A percentile compares a stretch with the other conserved stretches of the same genome.
Evolutionary conservation across 2,113 vertebrate genomes (phyloP).

Genomic region (Passer montanus): DNA sequence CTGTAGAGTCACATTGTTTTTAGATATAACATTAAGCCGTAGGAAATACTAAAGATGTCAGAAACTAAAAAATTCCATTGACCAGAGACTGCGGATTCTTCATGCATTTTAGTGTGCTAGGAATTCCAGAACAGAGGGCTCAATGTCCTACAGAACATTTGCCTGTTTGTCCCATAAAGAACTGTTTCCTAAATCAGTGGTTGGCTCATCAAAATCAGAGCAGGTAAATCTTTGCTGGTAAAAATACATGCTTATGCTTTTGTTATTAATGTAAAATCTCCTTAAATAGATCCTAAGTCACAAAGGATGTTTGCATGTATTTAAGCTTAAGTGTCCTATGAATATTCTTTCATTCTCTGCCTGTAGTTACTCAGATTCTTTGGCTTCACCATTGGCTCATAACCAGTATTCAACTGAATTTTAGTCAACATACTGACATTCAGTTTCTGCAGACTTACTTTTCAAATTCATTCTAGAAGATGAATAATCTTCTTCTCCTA

Average conservation of each 20-base stretch:
- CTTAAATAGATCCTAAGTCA: background rate
- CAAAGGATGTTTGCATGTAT: background rate
- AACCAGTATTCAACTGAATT: background rate
- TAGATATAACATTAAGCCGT: background rate
- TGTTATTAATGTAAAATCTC: background rate
- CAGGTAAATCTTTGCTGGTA: background rate
- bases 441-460: background rate
- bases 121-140: background rate
- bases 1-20: background rate
- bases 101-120: background rate
- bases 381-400: background rate
- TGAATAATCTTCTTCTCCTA: background rate
- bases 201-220: background rate
- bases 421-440: constrained; percentile 9
- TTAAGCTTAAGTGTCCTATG: background rate
- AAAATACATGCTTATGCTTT: background rate
- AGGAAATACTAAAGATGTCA: background rate
- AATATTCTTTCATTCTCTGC: background rate
- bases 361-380: background rate
- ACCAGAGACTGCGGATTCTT: background rate
- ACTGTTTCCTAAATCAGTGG: background rate
- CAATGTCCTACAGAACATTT: background rate
- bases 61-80: background rate
- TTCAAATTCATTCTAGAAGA: background rate
- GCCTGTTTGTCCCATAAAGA: fast-evolving